Evolutionary conservation across 2,797 vertebrate genomes (phyloP), one percentile per base, ranked within the genome.

Genomic region (Poeciliopsis gracilis): DNA sequence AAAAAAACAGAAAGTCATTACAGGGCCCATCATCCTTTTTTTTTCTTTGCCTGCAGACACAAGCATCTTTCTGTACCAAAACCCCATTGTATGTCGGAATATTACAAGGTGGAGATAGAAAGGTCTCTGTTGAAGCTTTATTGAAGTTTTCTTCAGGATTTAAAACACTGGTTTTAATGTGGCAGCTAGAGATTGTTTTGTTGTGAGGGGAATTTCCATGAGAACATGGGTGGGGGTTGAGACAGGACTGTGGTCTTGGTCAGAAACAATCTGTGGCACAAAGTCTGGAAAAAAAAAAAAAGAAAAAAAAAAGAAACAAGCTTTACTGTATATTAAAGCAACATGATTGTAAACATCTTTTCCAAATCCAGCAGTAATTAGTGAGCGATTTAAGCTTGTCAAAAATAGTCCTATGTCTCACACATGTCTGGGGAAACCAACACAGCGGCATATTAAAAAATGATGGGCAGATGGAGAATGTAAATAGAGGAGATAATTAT

Each of bases 171-270:
- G 80, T 84, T 87, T 90, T 93, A 90, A 90, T 70, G 77, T 84
- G 75, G 77, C 75, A 80, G 84, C 91, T 85, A 87, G 90, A 90
- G 63, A 10, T 80, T 86, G 81, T 84, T 89, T 90, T 89, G 63
- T 67, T 87, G 87, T 87, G 85, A 91, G 77, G 77, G 88, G 75
- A 91, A 80, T 93, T 94, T 94, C 91, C 91, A 93, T 85, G 87
- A 90, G 80, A 89, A 79, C 78, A 74, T 41, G 20, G 36, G 36
- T 16, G 61, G 61, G 61, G 33, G 82, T 85, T 72, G 85, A 86
- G 86, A 86, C 81, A 75, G 77, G 86, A 86, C 81, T 73, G 77
- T 80, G 88, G 87, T 90, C 84, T 72, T 77, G 83, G 87, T 88
- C 78, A 75, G 82, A 90, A 77, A 87, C 83, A 88, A 84, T 73